Percentiles rank a stretch among this genome's conserved stretches.
These are phyloP conservation scores for Chondrilla cf. caribensis DNA, from an alignment of 37 sponge, comb jelly and placozoan species.

Conservation along the genomic window DNA sequence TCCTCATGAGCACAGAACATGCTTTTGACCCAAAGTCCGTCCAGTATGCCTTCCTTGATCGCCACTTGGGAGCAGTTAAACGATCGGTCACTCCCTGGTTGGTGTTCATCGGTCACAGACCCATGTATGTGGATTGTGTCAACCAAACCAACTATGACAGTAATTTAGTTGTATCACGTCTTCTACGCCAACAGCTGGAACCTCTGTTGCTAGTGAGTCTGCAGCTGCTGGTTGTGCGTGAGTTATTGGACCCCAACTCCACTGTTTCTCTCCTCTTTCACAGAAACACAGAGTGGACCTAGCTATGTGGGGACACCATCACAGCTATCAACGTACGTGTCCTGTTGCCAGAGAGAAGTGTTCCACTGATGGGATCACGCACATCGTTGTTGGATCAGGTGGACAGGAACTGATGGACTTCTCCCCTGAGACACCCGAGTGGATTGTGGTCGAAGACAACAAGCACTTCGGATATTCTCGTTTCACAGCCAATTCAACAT, in stretches of 20 bases:
- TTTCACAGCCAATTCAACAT: slow-evolving; percentile 41
- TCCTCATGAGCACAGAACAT: slow-evolving; percentile 82
- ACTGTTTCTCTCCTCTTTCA: no score
- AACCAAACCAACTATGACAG: background rate
- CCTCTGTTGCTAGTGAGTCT: slow-evolving; percentile 54
- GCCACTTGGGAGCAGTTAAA: slow-evolving; percentile 53
- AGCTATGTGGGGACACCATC: slow-evolving; percentile 76
- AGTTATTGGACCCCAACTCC: no score
- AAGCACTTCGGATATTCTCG: slow-evolving; percentile 58
- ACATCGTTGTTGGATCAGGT: slow-evolving; percentile 19
- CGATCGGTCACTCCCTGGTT: slow-evolving; percentile 76
- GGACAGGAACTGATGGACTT: background rate
- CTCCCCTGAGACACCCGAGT: slow-evolving; percentile 5
- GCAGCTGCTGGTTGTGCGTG: no score
- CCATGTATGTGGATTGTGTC: slow-evolving; percentile 70
- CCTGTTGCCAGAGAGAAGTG: slow-evolving; percentile 34
- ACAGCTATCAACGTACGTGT: slow-evolving; percentile 71
- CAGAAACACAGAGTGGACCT: slow-evolving; percentile 66
- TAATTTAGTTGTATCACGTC: slow-evolving; percentile 28
- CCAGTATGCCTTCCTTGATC: slow-evolving; percentile 50
- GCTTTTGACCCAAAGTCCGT: slow-evolving; percentile 36
- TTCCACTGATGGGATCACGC: slow-evolving; percentile 2
- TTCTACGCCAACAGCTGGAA: slow-evolving; percentile 43
- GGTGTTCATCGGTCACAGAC: slow-evolving; percentile 77
- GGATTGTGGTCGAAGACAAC: slow-evolving; percentile 28